Base-by-base conservation (phyloP, 2,113 vertebrate genomes). In the Sphaerodactylus townsendi region DNA sequence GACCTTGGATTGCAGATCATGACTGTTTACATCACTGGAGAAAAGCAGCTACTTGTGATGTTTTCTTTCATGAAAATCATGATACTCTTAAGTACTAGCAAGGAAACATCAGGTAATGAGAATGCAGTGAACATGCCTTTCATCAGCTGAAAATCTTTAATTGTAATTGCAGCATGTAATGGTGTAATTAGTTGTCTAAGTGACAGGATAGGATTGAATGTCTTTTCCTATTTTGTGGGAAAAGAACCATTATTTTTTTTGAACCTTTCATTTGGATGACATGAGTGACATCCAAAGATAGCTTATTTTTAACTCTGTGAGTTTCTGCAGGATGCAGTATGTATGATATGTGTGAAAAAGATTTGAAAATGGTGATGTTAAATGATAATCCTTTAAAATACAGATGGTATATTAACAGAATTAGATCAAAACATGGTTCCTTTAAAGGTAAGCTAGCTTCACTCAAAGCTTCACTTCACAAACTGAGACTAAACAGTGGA, bases 131-230 rank as follows among this genome's bases (percentile, higher is more conserved):
- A 93, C 87, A 92, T 87, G 88, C 72, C 86, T 95, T 95, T 95
- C 95, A 95, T 95, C 91, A 94, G 85, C 89, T 95, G 92, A 95
- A 94, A 96, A 93, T 95, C 95, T 95, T 95, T 95, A 96, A 96
- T 96, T 96, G 92, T 95, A 96, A 96, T 96, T 96, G 94, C 95
- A 93, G 91, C 79, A 92, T 91, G 92, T 94, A 96, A 95, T 94
- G 80, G 89, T 95, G 83, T 94, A 97, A 97, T 95, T 96, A 96
- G 93, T 89, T 93, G 88, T 93, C 92, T 94, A 93, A 92, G 87
- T 93, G 91, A 95, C 88, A 96, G 79, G 86, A 95, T 94, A 91
- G 90, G 82, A 85, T 94, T 91, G 91, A 94, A 94, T 92, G 35
- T 93, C 90, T 92, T 81, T 87, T 69, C 87, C 82, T 66, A 14